phyloP scores from a whole-genome alignment of 2,888 invertebrate genomes.

The Athrips mouffetella region DNA sequence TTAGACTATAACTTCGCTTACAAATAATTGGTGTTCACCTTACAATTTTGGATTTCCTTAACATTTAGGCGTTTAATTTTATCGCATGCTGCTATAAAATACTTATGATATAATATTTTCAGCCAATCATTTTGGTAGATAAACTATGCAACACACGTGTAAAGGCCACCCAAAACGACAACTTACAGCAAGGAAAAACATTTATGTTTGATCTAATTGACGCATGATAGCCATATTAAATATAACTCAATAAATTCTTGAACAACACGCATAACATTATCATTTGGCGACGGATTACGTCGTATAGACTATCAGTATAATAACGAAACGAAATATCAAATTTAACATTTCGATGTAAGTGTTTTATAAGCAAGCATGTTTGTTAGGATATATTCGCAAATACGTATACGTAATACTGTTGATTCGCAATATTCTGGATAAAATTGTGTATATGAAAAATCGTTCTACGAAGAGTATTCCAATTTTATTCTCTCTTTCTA shows the following conservation, averaged over 20 bases:
- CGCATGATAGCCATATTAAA: not conserved
- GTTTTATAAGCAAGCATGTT: constrained; percentile 11
- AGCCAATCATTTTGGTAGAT: not conserved
- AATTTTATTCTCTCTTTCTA: too few species aligned
- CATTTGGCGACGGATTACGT: not conserved
- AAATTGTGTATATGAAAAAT: too few species aligned
- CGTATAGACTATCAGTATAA: constrained; percentile 14
- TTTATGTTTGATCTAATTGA: not conserved
- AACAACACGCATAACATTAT: constrained; percentile 4
- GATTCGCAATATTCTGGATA: constrained; percentile 1
- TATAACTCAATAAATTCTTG: constrained; percentile 10
- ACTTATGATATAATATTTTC: not conserved
- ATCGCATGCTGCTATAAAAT: constrained; percentile 10
- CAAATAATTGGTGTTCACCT: constrained; percentile 55
- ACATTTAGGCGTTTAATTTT: not conserved
- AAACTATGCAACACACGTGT: not conserved
- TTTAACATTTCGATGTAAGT: constrained; percentile 6
- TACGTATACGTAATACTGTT: not conserved
- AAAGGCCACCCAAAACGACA: not conserved
- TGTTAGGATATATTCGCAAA: constrained; percentile 24
- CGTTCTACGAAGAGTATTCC: too few species aligned
- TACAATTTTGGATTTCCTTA: constrained; percentile 37
- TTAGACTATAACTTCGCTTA: constrained; percentile 10
- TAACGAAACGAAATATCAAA: constrained; percentile 7
- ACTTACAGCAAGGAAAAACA: not conserved